Evolutionary conservation across 2,888 invertebrate species (phyloP), one percentile per base, ranked within the genome.

Genomic region (Caenorhabditis angaria): DNA sequence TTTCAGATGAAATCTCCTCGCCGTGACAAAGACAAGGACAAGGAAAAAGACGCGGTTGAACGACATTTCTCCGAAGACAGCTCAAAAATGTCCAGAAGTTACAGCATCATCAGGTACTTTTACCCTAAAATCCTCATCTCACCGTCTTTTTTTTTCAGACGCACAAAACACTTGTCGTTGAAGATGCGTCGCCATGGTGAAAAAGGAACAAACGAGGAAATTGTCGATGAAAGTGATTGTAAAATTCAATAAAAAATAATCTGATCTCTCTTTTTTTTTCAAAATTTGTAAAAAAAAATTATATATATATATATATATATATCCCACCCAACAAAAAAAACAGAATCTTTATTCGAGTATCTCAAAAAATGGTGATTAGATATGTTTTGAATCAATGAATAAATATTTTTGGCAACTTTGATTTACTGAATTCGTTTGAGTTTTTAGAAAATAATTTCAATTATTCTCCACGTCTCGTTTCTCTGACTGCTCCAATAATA

Each of bases 81-180:
- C 20, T 57, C 69, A 24, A 78, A 78, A 61, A 29, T 81, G 60
- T 71, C 71, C 5, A 59, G 81, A 59, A 76, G 78, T 61, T 70
- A 70, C 24, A 76, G 76, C 35, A 32, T 78, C 22, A 78, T 78
- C 41, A 57, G 72, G 78, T 76, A 60, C 10, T 35, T 47, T 6
- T 20, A 24, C 8, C 32, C 24, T 29, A 10, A 48, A 5, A 5
- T 10, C 8, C n/a, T 18, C 48, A 14, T 10, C 35, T 47, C 25
- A 18, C 10, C 0, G 4, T 48, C 24, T 6, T 25, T n/a, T 12
- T 20, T 51, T 67, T 72, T 32, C 61, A 79, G 80, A 48, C 55
- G 84, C 29, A 84, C 84, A 5, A 84, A 84, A 29, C 84, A 84
- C 66, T 76, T 84, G 12, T 83, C 83, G 3, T 68, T 84, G 53